Base-by-base conservation (phyloP, 2,113 vertebrate genomes). In the Cairina moschata region DNA sequence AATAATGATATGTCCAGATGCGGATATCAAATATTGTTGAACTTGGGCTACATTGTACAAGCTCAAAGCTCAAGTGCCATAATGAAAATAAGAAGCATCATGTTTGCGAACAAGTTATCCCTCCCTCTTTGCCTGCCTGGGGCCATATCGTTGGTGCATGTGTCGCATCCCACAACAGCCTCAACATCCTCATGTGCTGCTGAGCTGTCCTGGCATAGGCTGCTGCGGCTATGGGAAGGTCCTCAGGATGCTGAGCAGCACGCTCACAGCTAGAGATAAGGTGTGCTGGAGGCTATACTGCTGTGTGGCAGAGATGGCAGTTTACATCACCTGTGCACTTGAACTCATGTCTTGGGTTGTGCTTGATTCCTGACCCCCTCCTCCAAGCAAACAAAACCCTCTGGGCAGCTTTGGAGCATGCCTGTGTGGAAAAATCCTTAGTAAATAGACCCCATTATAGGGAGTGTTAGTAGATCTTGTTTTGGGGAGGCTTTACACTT, bases 81-180 rank as follows among this genome's bases (percentile, higher is more conserved):
- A 63, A 5, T 0, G 18, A 75, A 50, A 79, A 73, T 52, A 40
- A 42, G 50, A 66, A 82, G 11, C 58, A 8, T 36, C 56, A 2
- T 17, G 38, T 83, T 85, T 60, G 54, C 0, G 5, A 78, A 40
- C 5, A 15, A 46, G 50, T 40, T 29, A 15, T 48, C 78, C 32
- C 38, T 38, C 6, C 31, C 21, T 34, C 16, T 44, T 7, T 40
- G 20, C 44, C 48, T 26, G 65, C 44, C 36, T 7, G 2, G 3
- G 38, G 2, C 7, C 21, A 8, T 4, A 2, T 0, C 28, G 28
- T 21, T 29, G n/a, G 42, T 3, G 13, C 71, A 18, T 5, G 0
- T 6, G 5, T 60, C 3, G 0, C 9, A 9, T 75, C 32, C 50
- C 55, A 54, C 40, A 1, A 15, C 22, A 50, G 23, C 11, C 48